Evolutionary conservation across 2,113 vertebrate genomes (phyloP).

Genomic region (Gymnobelideus leadbeateri): DNA sequence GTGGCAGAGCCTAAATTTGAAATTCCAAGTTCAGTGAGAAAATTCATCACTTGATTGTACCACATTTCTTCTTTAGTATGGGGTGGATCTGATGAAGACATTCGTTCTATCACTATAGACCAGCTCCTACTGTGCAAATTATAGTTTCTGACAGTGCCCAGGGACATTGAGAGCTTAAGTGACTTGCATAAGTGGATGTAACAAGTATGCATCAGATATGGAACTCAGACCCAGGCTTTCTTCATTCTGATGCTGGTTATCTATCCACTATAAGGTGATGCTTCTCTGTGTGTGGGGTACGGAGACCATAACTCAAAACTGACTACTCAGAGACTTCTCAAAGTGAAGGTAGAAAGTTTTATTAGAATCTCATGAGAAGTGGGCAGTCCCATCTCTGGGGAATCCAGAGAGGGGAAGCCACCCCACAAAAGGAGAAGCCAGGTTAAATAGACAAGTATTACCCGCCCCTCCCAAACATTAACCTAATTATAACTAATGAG

Average conservation of each 20-base stretch:
- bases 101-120: background rate
- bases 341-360: no score
- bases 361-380: no score
- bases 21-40: background rate
- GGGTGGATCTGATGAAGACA: background rate
- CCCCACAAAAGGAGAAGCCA: no score
- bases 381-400: no score
- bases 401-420: no score
- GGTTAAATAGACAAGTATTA: no score
- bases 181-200: background rate
- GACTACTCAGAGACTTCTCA: no score
- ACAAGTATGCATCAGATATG: background rate
- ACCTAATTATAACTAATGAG: no score
- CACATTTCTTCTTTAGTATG: background rate
- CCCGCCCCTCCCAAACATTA: no score
- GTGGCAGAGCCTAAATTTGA: background rate
- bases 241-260: background rate
- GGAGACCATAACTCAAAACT: no score
- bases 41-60: background rate
- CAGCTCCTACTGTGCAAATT: background rate
- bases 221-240: background rate
- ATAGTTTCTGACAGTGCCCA: background rate
- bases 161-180: background rate
- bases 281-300: no score
- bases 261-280: background rate